These are phyloP conservation scores for Ibidorhyncha struthersii DNA, from an alignment of 2,113 vertebrate species.

Conservation along the genomic window DNA sequence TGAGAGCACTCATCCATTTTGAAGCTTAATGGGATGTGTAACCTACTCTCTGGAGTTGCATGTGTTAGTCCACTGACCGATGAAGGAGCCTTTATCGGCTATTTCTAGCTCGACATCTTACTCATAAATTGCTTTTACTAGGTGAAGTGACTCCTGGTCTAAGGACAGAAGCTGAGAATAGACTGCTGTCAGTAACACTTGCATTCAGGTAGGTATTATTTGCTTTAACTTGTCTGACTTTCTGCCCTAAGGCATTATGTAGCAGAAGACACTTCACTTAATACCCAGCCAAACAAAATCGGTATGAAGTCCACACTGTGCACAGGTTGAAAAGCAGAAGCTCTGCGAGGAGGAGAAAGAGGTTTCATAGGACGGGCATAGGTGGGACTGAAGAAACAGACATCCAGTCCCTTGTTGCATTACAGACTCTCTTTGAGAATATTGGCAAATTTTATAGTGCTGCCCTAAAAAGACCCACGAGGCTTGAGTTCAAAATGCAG, in stretches of 20 bases:
- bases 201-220: neutral
- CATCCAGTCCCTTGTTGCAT: neutral
- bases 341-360: neutral
- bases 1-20: neutral
- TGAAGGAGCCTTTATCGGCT: neutral
- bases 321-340: neutral
- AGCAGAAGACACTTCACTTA: neutral
- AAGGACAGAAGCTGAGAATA: neutral
- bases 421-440: neutral
- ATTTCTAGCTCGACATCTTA: neutral
- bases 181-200: neutral
- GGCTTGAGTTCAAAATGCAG: neutral
- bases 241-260: neutral
- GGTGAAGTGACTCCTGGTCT: neutral
- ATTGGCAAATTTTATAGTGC: neutral
- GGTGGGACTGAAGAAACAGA: neutral
- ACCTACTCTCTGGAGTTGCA: neutral
- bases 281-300: neutral
- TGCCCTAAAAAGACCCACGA: neutral
- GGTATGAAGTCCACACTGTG: neutral
- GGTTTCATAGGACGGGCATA: rapidly evolving
- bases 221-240: neutral
- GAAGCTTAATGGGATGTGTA: neutral
- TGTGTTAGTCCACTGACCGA: neutral
- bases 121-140: neutral